phyloP scores from a whole-genome alignment of 1,140 invertebrate species.

The Protaetia brevitarsis region DNA sequence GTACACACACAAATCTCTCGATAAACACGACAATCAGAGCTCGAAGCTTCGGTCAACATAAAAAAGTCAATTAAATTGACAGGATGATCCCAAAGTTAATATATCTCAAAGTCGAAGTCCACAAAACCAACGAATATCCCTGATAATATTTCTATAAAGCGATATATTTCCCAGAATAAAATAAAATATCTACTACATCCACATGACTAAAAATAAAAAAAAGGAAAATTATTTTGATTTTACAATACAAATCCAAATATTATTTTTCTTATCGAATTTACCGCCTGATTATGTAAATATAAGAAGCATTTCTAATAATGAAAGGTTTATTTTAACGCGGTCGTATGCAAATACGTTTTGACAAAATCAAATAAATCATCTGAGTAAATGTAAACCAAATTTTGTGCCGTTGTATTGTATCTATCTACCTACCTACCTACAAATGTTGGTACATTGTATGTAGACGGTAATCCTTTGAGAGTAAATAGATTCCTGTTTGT shows the following conservation, averaged over 20 bases:
- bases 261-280: constrained; percentile 3
- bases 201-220: neutral
- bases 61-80: constrained; percentile 11
- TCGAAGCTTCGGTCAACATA: neutral
- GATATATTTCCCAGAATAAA: neutral
- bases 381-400: too few species aligned
- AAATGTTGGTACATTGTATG: too few species aligned
- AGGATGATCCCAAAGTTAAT: neutral
- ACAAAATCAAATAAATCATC: too few species aligned
- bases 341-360: too few species aligned
- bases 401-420: too few species aligned
- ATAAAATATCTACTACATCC: too few species aligned
- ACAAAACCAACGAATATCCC: neutral
- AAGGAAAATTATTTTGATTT: neutral
- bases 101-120: neutral
- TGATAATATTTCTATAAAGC: neutral
- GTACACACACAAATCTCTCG: neutral
- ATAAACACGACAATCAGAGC: neutral
- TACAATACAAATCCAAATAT: neutral
- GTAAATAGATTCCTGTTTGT: neutral
- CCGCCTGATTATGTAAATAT: neutral
- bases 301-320: neutral
- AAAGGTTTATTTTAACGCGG: neutral
- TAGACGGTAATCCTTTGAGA: neutral
- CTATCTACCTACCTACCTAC: too few species aligned